A percentile compares a stretch with the other conserved stretches of the same genome.
These are phyloP conservation scores for Caenorhabditis imperialis DNA, from an alignment of 2,888 invertebrate species.

Conservation along the genomic window DNA sequence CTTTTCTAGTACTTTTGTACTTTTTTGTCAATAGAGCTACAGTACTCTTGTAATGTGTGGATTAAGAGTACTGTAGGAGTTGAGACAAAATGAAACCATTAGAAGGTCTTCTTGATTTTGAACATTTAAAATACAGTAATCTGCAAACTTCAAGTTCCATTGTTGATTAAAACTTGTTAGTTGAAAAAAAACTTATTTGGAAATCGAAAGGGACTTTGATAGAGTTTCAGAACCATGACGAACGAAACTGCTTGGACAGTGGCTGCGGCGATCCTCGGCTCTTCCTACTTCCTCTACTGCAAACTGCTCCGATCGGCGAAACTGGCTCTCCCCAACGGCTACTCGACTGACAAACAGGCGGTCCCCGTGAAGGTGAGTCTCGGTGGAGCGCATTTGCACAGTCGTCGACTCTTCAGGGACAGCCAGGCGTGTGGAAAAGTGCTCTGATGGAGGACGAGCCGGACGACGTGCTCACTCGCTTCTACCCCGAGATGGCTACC, in stretches of 20 bases:
- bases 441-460: slow-evolving; percentile 65
- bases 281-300: slow-evolving; percentile 48
- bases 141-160: too few species aligned
- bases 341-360: slow-evolving; percentile 38
- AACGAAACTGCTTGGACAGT: slow-evolving; percentile 29
- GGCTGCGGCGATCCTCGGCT: slow-evolving; percentile 47
- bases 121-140: too few species aligned
- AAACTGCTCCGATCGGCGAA: slow-evolving; percentile 21
- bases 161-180: too few species aligned
- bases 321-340: slow-evolving; percentile 34
- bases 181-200: too few species aligned
- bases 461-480: slow-evolving; percentile 56
- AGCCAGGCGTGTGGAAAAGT: slow-evolving; percentile 72
- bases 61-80: too few species aligned
- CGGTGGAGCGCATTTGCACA: too few species aligned
- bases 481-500: slow-evolving; percentile 72
- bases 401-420: slow-evolving; percentile 56
- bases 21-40: too few species aligned
- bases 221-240: slow-evolving; percentile 46
- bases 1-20: too few species aligned
- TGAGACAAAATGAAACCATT: too few species aligned
- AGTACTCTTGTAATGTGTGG: too few species aligned
- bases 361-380: slow-evolving; percentile 42
- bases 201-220: too few species aligned
- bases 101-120: too few species aligned